phyloP scores from a whole-genome alignment of 2,888 invertebrate genomes.

The Pyrocoelia pectoralis region DNA sequence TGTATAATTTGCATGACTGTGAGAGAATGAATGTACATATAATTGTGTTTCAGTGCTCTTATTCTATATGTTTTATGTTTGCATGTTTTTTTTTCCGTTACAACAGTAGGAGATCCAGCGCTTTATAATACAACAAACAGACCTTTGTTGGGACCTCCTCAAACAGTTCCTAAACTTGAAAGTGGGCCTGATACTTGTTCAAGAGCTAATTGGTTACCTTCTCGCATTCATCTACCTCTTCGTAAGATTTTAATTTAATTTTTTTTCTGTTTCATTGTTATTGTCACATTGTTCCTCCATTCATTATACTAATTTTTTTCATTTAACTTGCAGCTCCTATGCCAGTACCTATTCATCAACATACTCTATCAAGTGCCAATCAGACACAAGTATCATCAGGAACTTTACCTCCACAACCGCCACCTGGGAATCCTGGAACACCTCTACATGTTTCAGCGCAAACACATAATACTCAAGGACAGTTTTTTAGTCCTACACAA shows the following conservation, averaged over 20 bases:
- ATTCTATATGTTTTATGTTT: constrained; percentile 47
- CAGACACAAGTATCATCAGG: constrained; percentile 50
- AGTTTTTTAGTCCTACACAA: constrained; percentile 50
- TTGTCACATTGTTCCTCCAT: neutral
- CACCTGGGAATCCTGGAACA: constrained; percentile 42
- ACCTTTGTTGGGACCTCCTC: constrained; percentile 58
- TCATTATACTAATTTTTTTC: neutral
- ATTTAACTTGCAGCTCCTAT: constrained; percentile 29
- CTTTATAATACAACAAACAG: constrained; percentile 56
- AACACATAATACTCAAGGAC: constrained; percentile 46
- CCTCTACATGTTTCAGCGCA: constrained; percentile 47
- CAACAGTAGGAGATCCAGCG: constrained; percentile 56
- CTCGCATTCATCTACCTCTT: constrained; percentile 71
- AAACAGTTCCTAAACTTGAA: constrained; percentile 66
- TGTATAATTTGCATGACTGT: too few relatives aligned
- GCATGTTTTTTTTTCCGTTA: constrained; percentile 51
- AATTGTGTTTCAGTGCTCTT: too few relatives aligned
- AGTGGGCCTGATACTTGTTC: constrained; percentile 67
- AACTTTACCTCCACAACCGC: constrained; percentile 45
- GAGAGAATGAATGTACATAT: too few relatives aligned
- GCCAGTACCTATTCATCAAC: constrained; percentile 31
- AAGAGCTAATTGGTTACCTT: constrained; percentile 70
- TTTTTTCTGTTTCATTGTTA: too few relatives aligned
- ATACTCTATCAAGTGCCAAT: constrained; percentile 46
- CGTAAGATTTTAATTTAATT: constrained; percentile 64